Base-by-base conservation (phyloP, 2,113 vertebrate genomes). In the Madoqua kirkii region DNA sequence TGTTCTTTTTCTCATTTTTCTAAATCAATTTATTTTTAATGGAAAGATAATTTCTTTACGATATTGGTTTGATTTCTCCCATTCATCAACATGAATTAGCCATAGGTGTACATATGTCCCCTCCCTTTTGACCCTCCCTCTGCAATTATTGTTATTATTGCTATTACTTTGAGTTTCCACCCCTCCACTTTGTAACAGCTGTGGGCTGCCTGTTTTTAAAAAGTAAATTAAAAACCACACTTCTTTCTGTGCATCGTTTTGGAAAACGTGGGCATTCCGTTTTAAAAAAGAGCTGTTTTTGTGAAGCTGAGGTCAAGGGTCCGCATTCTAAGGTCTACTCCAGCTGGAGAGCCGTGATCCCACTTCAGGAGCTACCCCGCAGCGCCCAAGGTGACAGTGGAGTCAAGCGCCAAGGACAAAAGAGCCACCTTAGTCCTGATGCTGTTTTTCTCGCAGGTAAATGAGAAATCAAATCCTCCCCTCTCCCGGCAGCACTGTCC, bases 401-500 rank as follows among this genome's bases (percentile, higher is more conserved):
- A 79, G 89, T 88, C 87, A 90, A 96, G 76, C 71, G 50, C 40
- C 87, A 82, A 54, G 79, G 91, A 92, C 87, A 94, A 95, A 84
- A 84, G 57, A 85, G 64, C n/a, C 50, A 3, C 43, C 82, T 89
- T 59, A 27, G 57, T 60, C 45, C 92, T 5, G 85, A 33, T 25
- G 82, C 94, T 91, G 81, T 27, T 92, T 93, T 62, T 60, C 95
- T 71, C 45, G 3, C 81, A 97, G 96, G 97, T 97, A 48, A 95
- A 97, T 33, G 88, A 54, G 91, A 96, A 95, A 98, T 90, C 92
- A 95, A 93, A 95, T 89, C 95, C 91, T 95, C 40, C 89, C 67
- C 76, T 74, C 64, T 97, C 71, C 76, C 85, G n/a, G 81, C 48
- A 89, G 90, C 55, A 36, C 76, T 81, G 33, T 93, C 90, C 88